Conservation (phyloP, 2,113 vertebrate species). For the Chionomys nivalis region DNA sequence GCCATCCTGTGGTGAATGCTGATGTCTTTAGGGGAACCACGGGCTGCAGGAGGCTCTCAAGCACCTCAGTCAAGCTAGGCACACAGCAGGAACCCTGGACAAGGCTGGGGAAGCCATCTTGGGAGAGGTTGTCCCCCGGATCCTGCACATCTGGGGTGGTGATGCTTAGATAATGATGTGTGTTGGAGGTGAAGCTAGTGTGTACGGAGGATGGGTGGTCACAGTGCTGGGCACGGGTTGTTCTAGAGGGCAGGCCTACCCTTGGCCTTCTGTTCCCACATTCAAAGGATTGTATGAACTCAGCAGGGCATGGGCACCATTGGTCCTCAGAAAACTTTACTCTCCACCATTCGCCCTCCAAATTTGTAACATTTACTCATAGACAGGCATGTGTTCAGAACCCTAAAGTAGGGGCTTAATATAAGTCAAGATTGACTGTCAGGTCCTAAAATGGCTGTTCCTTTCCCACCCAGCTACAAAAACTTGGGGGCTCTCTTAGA, state of each 20-base stretch:
- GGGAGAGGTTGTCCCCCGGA: neutral
- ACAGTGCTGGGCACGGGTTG: rapidly evolving
- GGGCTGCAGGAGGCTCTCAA: rapidly evolving
- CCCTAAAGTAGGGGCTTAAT: neutral
- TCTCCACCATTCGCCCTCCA: neutral
- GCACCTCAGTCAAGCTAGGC: too few species aligned
- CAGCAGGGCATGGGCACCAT: too few species aligned
- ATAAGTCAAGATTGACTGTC: neutral
- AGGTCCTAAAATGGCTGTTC: rapidly evolving
- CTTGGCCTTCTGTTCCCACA: rapidly evolving
- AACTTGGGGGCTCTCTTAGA: rapidly evolving
- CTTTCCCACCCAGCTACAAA: rapidly evolving
- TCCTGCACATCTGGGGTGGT: rapidly evolving
- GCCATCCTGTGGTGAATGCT: rapidly evolving
- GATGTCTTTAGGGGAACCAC: rapidly evolving
- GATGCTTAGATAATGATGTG: rapidly evolving
- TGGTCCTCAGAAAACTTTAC: neutral
- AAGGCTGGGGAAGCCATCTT: neutral
- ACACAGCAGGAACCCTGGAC: neutral
- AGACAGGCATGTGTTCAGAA: rapidly evolving
- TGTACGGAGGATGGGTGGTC: rapidly evolving
- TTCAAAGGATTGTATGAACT: neutral
- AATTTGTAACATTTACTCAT: too few species aligned
- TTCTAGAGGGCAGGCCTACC: rapidly evolving
- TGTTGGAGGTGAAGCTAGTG: rapidly evolving